Base-by-base conservation (phyloP, 2,888 invertebrate species). In the Phortica magna region DNA sequence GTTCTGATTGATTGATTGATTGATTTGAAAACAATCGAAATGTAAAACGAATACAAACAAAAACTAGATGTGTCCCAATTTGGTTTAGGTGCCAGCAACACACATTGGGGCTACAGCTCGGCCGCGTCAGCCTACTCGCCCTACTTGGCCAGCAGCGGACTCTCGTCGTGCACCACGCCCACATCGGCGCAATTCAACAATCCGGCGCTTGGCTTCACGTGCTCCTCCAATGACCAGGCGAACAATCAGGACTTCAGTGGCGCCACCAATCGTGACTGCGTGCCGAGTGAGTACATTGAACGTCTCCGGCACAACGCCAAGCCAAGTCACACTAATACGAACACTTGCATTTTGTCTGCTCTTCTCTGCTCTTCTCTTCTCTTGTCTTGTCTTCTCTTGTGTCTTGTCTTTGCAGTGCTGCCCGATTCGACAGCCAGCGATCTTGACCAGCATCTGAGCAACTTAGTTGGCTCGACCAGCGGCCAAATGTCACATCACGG, bases 31-130 rank as follows among this genome's bases (percentile, higher is more conserved):
- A 12, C 14, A 48, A 48, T 9, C 14, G 10, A 77, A 79, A 82
- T 82, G 77, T 43, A 70, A 17, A n/a, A 65, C 57, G 14, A 65
- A 70, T 70, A 70, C 70, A 70, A 70, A 53, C 53, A 48, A 31
- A 70, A 70, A 70, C 70, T 70, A 96, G 96, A 96, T 92, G 96
- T 97, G 96, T 95, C 96, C 83, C 96, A 96, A 92, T 96, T 97
- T 90, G 96, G 96, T 65, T 92, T 96, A 90, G 95, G 96, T 91
- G 95, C 96, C 87, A 95, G 96, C 85, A 97, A 97, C 92, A 95
- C 96, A 12, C 96, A 96, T 90, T 97, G 97, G 97, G 96, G 97
- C 81, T 97, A 97, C 91, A 95, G 97, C 61, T 95, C 96, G 67
- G 95, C 96, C 48, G 95, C 97, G 42, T 95, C 96, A 76, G 96